Evolutionary conservation across 2,888 invertebrate genomes (phyloP).

Genomic region (Philhelius pedissequus): DNA sequence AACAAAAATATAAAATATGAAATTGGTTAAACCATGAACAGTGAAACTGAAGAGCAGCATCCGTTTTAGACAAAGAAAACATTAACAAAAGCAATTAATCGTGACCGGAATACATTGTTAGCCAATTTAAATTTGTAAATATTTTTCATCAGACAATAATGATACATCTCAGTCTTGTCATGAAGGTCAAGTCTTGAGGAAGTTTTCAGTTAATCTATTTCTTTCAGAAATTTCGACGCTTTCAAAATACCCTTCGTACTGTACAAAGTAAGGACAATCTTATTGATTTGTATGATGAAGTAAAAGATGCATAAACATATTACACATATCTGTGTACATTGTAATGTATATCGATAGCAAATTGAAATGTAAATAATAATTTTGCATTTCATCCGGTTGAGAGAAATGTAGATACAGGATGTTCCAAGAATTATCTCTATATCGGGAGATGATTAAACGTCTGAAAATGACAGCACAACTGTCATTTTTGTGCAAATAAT

Average conservation of each 20-base stretch:
- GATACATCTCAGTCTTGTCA: not conserved
- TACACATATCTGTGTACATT: too few species aligned
- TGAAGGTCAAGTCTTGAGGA: not conserved
- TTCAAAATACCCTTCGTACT: not conserved
- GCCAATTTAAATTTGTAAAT: slow-evolving; percentile 23
- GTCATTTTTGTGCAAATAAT: too few species aligned
- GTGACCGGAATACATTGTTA: slow-evolving; percentile 31
- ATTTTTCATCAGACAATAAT: not conserved
- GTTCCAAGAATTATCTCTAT: too few species aligned
- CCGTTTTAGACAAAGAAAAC: not conserved
- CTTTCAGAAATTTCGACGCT: not conserved
- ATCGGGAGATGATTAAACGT: too few species aligned
- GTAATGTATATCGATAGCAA: not conserved
- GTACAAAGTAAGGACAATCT: not conserved
- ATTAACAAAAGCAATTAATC: slow-evolving; percentile 19
- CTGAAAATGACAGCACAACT: too few species aligned
- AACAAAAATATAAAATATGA: not conserved
- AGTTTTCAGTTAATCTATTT: not conserved
- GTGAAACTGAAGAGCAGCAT: not conserved
- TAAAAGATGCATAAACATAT: too few species aligned
- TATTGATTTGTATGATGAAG: not conserved
- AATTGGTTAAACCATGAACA: not conserved
- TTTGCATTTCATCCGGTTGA: not conserved
- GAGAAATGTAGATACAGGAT: not conserved
- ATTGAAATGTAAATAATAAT: slow-evolving; percentile 8